Base-by-base conservation (phyloP, 92 coral and sea anemone species). In the Ricordea florida region DNA sequence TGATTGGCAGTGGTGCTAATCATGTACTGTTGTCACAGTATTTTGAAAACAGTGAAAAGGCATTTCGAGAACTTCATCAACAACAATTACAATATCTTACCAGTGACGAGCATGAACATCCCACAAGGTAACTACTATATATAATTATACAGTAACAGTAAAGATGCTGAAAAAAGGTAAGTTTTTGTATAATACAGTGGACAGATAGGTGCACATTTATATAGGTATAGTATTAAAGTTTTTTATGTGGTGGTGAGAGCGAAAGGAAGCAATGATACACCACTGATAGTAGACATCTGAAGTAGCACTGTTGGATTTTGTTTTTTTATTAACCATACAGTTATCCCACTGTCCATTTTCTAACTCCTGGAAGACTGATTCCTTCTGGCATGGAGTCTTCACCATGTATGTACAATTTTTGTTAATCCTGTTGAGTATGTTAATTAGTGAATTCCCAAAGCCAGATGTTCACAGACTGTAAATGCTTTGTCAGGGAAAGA, bases 321-420 rank as follows among this genome's bases (percentile, higher is more conserved):
- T 20, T 26, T 41, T 57, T 60, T 71, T 32, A 24, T 38, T 53
- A 24, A 0, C 4, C 6, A 6, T 18, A 36, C 41, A 48, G 57
- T 59, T 41, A 30, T 36, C 98, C 98, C 25, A 72, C 58, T 28
- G 44, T 92, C 65, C 97, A 88, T 60, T 94, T 94, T 50, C 41
- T 94, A 28, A 87, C 74, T 47, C 93, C 98, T 35, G 89, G 86
- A 15, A 80, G 88, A 60, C 70, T 94, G 29, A 57, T 94, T 44
- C 82, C 93, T 14, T 37, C 90, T 44, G 96, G 98, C 27, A 48
- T 79, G 42, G 96, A 94, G 41, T 81, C 89, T 36, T 44, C 93
- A 67, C 94, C 98, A 1, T 80, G 98, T 94, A 73, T 74, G 94
- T 78, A n/a, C n/a, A n/a, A n/a, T n/a, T n/a, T n/a, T n/a, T 44